phyloP scores from a whole-genome alignment of 2,888 invertebrate species.

The Hipparchia sbordonii region DNA sequence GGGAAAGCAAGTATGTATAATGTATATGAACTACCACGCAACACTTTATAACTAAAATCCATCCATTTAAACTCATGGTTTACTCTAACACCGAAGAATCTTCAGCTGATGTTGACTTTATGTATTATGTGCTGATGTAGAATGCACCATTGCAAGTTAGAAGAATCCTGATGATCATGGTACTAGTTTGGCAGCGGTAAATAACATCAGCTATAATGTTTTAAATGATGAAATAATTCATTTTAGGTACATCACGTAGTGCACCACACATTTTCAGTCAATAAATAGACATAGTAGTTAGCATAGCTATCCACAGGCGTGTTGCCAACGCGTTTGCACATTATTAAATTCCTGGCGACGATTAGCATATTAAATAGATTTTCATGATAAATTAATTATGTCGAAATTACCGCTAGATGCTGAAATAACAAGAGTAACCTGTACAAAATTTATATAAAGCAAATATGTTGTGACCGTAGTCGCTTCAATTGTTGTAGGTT shows the following conservation, averaged over 20 bases:
- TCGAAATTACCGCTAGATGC: conserved; percentile 30
- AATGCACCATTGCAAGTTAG: neutral
- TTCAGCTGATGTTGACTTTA: neutral
- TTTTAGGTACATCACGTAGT: conserved; percentile 4
- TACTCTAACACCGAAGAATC: neutral
- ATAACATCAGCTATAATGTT: neutral
- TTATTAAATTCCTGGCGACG: conserved; percentile 42
- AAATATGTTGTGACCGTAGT: no score
- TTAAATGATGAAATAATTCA: neutral
- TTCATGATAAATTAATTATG: conserved; percentile 39
- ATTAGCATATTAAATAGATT: conserved; percentile 41
- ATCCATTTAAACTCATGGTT: neutral
- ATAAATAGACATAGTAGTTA: conserved; percentile 17
- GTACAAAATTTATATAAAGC: conserved; percentile 3
- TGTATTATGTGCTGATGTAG: no score
- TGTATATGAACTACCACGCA: neutral
- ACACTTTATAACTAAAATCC: no score
- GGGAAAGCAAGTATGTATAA: neutral
- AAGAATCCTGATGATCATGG: neutral
- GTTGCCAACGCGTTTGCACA: conserved; percentile 36
- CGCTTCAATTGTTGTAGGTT: no score
- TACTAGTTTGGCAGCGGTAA: neutral
- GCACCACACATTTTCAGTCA: conserved; percentile 10
- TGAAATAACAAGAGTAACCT: conserved; percentile 14
- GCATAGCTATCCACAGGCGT: conserved; percentile 28